These are phyloP conservation scores for Melangyna quadrimaculata DNA, from an alignment of 2,888 invertebrate species.

Conservation along the genomic window DNA sequence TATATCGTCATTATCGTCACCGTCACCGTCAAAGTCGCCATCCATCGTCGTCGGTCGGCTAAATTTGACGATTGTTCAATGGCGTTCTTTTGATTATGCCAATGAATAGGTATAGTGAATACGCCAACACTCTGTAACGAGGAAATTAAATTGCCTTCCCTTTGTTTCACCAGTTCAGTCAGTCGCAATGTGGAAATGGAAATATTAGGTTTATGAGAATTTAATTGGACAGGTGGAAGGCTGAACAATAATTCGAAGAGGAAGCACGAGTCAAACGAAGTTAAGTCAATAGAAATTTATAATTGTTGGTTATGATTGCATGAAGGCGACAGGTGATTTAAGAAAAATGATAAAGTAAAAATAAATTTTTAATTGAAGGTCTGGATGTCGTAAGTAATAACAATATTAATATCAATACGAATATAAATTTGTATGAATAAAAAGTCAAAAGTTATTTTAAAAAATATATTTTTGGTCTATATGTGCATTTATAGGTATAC, in stretches of 20 bases:
- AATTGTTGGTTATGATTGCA: neutral
- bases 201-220: conserved; percentile 52
- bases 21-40: too few species aligned
- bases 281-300: conserved; percentile 8
- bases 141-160: conserved; percentile 51
- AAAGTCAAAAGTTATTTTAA: too few species aligned
- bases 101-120: conserved; percentile 26
- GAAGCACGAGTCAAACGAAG: conserved; percentile 53
- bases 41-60: neutral
- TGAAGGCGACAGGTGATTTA: conserved; percentile 16
- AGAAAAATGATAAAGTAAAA: neutral
- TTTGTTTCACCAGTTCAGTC: conserved; percentile 29
- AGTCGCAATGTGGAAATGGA: conserved; percentile 4
- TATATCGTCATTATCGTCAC: neutral
- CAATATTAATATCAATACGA: neutral
- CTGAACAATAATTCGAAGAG: conserved; percentile 24
- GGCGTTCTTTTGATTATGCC: conserved; percentile 28
- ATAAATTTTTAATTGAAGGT: neutral
- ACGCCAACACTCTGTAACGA: neutral
- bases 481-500: too few species aligned
- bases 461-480: too few species aligned
- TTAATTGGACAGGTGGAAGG: conserved; percentile 66
- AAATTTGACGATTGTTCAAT: conserved; percentile 33
- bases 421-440: too few species aligned
- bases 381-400: neutral